Evolutionary conservation across 2,113 vertebrate species (phyloP), one percentile per base, ranked within the genome.

Genomic region (Chaenocephalus aceratus): DNA sequence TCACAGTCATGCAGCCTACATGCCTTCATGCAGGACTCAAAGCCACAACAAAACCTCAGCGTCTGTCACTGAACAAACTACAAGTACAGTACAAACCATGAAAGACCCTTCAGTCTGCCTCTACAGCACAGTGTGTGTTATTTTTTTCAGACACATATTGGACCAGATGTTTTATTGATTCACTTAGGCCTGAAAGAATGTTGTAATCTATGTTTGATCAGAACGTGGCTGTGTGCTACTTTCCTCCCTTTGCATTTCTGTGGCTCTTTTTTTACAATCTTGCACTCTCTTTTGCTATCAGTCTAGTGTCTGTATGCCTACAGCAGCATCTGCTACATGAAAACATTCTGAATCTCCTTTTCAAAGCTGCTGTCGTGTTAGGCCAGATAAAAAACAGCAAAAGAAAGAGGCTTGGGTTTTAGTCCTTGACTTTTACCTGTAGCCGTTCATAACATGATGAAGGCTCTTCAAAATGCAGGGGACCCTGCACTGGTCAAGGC

Each of bases 91-190:
- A 34, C 12, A 72, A 85, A 82, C 75, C 88, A 79, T 89, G 84
- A 91, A 91, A 92, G 86, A 84, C 66, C 74, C 81, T 64, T 90
- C 83, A 88, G 88, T 87, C 64, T 63, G 73, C 78, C 11, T 82
- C 66, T 69, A 53, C 77, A 75, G 41, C 51, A 54, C 57, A 9
- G 73, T 82, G 83, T 88, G 86, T 83, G 82, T 85, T 83, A 74
- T 53, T 57, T 77, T 30, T 85, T 64, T 58, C 79, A 52, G 23
- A 48, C 66, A 83, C 79, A 86, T 66, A 65, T 58, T 9, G 23
- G 48, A 90, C 87, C 85, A 92, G 88, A 91, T 91, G 89, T 89
- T 89, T 85, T 71, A 90, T 89, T 91, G 89, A 91, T 89, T 88
- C 34, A 62, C 77, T 78, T 69, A 10, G 26, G 84, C 75, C 68